Conservation (phyloP, 2,888 invertebrate species). For the Troides oblongomaculatus region DNA sequence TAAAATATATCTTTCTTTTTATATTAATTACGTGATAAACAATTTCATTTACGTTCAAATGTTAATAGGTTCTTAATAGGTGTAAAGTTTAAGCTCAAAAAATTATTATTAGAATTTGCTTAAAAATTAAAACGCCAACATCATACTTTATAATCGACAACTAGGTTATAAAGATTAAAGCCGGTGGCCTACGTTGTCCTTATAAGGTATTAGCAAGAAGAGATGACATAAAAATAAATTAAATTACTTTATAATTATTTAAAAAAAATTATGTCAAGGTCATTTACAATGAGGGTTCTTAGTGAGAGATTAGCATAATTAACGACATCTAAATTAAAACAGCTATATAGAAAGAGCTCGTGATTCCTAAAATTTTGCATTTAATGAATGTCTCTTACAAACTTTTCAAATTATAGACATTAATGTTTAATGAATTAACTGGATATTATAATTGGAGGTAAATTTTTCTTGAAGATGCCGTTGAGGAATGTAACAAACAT, state of each 20-base stretch:
- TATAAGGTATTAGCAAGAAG: background rate
- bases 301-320: slow-evolving; percentile 19
- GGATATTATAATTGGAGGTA: too few relatives aligned
- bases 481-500: too few relatives aligned
- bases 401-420: too few relatives aligned
- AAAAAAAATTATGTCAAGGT: slow-evolving; percentile 1
- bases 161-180: background rate
- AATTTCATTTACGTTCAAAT: background rate
- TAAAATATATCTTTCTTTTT: too few relatives aligned
- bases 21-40: background rate
- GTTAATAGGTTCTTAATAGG: too few relatives aligned
- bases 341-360: slow-evolving; percentile 5
- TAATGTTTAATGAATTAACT: too few relatives aligned
- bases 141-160: background rate
- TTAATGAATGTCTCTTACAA: background rate
- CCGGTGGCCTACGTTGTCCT: background rate
- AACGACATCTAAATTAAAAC: slow-evolving; percentile 13
- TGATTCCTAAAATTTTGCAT: slow-evolving; percentile 9
- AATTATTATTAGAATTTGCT: background rate
- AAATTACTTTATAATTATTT: background rate
- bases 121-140: background rate
- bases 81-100: background rate
- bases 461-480: too few relatives aligned
- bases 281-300: slow-evolving; percentile 11
- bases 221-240: background rate